Base-by-base conservation (phyloP, 2,113 vertebrate species). In the Scartelaos histophorus region DNA sequence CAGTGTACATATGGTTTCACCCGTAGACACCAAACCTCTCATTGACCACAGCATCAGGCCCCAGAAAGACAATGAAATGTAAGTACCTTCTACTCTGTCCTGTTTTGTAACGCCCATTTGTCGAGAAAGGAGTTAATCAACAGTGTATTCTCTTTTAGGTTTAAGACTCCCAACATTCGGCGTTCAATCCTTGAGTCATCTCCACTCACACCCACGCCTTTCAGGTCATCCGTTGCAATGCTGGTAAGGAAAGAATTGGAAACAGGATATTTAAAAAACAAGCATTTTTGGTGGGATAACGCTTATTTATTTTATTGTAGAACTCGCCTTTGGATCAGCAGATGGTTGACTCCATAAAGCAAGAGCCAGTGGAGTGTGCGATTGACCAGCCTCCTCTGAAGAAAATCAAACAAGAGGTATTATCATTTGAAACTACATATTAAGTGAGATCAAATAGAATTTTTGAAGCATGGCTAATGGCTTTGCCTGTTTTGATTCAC, bases 391-490 rank as follows among this genome's bases (percentile, higher is more conserved):
- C 95, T 79, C 91, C 96, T 66, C 88, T 97, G 75, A 99, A 99
- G 88, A 99, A 99, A 91, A 99, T 99, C 82, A 99, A 99, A 89
- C 97, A 98, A 92, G 98, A 99, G 96, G 98, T 98, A 90, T 88
- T 88, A 85, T 76, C 10, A 69, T 75, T 43, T 61, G 56, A 67
- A 43, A 43, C 7, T 43, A 43, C 38, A 51, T 58, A 25, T 19
- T 35, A 17, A 56, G 7, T 29, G 38, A 13, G 5, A 29, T 49
- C 7, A 47, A 57, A n/a, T 7, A 53, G 21, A 25, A 34, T 12
- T 29, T 29, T 29, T 29, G 29, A n/a, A n/a, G n/a, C n/a, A n/a
- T 51, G 15, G 0, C 1, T 84, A 22, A 80, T 49, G 24, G 46
- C 21, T n/a, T 54, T 54, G 5, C 51, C 1, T n/a, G 45, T 70